A percentile compares a stretch with the other conserved stretches of the same genome.
phyloP scores from a whole-genome alignment of 2,113 vertebrate species.

The Trochalopteron elliotii region DNA sequence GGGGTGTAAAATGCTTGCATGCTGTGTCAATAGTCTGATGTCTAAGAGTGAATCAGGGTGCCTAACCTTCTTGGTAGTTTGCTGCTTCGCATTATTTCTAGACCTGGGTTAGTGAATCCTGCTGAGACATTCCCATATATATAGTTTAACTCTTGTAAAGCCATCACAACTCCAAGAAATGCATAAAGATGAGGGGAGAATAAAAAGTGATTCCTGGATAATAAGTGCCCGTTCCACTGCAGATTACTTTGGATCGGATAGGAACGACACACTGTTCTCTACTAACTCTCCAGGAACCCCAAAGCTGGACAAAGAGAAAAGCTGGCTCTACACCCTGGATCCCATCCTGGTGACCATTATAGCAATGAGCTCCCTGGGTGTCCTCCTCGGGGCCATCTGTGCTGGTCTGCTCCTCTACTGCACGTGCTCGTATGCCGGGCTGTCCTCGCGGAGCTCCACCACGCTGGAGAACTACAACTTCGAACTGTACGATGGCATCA shows the following conservation, averaged over 20 bases:
- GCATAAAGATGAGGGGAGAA: not conserved
- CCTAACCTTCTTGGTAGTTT: not conserved
- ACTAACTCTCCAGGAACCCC: conserved; percentile 75
- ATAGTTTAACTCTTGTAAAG: not conserved
- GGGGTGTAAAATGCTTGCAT: not conserved
- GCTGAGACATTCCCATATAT: not conserved
- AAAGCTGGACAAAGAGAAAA: conserved; percentile 88
- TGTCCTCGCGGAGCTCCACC: conserved; percentile 93
- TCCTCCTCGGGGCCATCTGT: conserved; percentile 91
- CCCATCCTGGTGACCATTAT: conserved; percentile 99
- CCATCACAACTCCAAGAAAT: not conserved
- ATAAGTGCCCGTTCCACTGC: conserved; percentile 47
- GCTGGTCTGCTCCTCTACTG: conserved; percentile 95
- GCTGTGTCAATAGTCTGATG: not conserved
- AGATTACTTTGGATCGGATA: conserved; percentile 77
- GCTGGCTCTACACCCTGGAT: conserved; percentile 93
- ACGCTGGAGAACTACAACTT: conserved; percentile 99
- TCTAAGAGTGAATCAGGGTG: not conserved
- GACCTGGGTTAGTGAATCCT: not conserved
- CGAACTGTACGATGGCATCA: conserved; percentile 94
- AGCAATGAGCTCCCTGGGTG: conserved; percentile 96
- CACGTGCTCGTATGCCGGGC: conserved; percentile 90
- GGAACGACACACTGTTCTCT: conserved; percentile 72
- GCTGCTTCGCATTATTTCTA: not conserved
- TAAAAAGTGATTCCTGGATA: conserved; percentile 7